Evolutionary conservation across 2,797 vertebrate species (phyloP).

Genomic region (Aselliscus stoliczkanus): DNA sequence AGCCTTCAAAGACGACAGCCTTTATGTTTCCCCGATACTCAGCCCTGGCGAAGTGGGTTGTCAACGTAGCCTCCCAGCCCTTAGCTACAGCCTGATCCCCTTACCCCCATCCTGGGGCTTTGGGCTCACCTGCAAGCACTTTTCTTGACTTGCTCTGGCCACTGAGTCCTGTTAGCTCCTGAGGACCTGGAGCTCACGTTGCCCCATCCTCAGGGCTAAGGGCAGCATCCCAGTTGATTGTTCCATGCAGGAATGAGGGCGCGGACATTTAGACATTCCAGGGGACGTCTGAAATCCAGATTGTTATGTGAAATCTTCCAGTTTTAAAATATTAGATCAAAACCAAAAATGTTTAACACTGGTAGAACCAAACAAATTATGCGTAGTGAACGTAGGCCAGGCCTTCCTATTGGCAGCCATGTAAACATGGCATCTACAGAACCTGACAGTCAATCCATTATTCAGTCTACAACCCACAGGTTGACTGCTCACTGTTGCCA

Average conservation of each 20-base stretch:
- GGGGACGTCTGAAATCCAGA: background rate
- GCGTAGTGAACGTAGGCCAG: background rate
- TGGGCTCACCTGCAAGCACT: background rate
- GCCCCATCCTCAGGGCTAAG: background rate
- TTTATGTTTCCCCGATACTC: fast-evolving
- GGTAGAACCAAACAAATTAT: constrained; percentile 18
- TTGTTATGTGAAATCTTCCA: constrained; percentile 33
- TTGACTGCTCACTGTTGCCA: background rate
- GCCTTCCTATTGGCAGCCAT: background rate
- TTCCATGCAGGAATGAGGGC: background rate
- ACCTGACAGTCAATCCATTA: background rate
- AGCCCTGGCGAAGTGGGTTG: background rate
- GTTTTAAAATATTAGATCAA: constrained; percentile 48
- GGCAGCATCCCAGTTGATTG: background rate
- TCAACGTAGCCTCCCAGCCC: background rate
- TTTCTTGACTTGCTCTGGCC: background rate
- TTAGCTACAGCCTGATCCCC: background rate
- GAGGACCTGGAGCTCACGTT: background rate
- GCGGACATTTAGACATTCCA: constrained; percentile 7
- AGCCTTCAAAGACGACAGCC: background rate
- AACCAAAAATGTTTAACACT: constrained; percentile 39
- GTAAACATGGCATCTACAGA: background rate
- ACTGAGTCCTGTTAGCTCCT: background rate
- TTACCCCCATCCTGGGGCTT: background rate
- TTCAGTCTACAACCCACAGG: background rate